Evolutionary conservation across 2,888 invertebrate species (phyloP).

Genomic region (Cyrtodaria siliqua): DNA sequence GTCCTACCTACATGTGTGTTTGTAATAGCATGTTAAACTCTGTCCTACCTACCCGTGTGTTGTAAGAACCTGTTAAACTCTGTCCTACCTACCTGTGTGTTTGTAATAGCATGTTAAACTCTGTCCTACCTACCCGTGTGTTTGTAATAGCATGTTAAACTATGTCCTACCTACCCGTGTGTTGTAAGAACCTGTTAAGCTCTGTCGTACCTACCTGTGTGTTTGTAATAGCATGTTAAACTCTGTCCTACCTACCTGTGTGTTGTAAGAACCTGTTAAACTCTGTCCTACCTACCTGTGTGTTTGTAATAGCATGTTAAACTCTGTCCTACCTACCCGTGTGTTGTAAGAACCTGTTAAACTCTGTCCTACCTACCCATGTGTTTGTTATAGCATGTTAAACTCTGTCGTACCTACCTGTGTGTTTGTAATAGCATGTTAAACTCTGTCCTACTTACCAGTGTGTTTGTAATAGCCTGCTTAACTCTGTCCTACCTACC

Average conservation of each 20-base stretch:
- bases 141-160: neutral
- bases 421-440: neutral
- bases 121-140: neutral
- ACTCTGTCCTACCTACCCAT: neutral
- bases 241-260: no score
- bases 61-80: neutral
- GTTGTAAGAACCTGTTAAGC: neutral
- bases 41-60: neutral
- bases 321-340: neutral
- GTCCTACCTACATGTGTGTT: conserved; percentile 5
- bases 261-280: neutral
- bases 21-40: neutral
- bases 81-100: conserved; percentile 6
- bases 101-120: conserved; percentile 2
- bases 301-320: conserved; percentile 8
- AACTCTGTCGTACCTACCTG: neutral
- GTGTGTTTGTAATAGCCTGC: conserved; percentile 1
- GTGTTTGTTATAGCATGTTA: neutral
- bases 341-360: neutral
- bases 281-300: neutral
- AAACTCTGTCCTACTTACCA: neutral
- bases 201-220: conserved; percentile 5
- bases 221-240: neutral
- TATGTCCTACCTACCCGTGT: conserved; percentile 1
- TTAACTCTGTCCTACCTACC: neutral